Conservation (phyloP, 2,888 invertebrate genomes). For the Aporophyla lueneburgensis region DNA sequence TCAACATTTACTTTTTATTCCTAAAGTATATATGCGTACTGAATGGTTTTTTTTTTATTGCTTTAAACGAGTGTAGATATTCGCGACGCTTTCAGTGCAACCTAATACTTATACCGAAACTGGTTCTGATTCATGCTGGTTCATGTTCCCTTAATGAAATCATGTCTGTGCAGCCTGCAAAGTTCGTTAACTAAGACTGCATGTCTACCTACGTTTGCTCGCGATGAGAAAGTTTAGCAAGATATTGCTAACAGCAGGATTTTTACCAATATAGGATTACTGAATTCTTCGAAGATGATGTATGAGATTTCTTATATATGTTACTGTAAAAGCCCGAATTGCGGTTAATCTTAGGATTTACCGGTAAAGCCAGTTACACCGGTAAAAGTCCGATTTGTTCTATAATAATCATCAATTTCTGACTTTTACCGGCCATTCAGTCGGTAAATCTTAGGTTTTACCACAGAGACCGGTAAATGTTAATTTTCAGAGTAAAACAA, state of each 20-base stretch:
- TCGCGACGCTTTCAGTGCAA: conserved; percentile 38
- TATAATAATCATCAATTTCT: no score
- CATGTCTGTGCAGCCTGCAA: conserved; percentile 71
- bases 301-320: no score
- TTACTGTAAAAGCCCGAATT: no score
- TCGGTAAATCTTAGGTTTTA: no score
- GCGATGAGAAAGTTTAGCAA: conserved; percentile 40
- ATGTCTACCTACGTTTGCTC: conserved; percentile 41
- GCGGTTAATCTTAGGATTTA: no score
- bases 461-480: no score
- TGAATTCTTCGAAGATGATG: no score
- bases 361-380: no score
- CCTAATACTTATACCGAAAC: conserved; percentile 58
- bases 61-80: not conserved
- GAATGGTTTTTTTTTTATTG: not conserved
- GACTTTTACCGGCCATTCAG: no score
- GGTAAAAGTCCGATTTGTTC: no score
- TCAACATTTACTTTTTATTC: not conserved
- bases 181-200: conserved; percentile 63
- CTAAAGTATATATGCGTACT: not conserved
- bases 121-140: conserved; percentile 68
- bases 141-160: conserved; percentile 78
- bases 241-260: conserved; percentile 15
- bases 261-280: no score
- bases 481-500: no score